Percentiles rank a stretch among this genome's conserved stretches.
Evolutionary conservation across 2,797 vertebrate species (phyloP).

Genomic region (Myotis myotis): DNA sequence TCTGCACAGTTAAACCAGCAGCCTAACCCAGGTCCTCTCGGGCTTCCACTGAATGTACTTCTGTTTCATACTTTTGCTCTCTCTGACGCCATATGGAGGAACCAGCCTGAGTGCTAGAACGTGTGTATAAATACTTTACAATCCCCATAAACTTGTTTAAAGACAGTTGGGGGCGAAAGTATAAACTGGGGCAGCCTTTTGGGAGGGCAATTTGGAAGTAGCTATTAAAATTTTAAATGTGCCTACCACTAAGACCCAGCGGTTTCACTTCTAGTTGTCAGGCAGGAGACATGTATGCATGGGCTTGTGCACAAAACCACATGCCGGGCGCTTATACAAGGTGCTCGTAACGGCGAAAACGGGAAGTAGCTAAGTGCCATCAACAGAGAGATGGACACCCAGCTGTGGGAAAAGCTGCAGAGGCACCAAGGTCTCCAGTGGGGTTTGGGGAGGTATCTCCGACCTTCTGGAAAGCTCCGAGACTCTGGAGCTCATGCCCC

Average conservation of each 20-base stretch:
- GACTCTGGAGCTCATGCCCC: background rate
- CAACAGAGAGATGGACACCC: fast-evolving
- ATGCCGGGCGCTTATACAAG: fast-evolving
- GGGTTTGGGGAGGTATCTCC: background rate
- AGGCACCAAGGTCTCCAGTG: fast-evolving
- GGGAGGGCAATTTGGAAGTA: constrained; percentile 73
- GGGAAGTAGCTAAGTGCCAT: fast-evolving
- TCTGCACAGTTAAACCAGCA: background rate
- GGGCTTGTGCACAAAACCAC: background rate
- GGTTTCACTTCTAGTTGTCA: background rate
- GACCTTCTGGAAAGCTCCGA: background rate
- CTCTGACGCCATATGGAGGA: constrained; percentile 54
- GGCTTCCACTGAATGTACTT: constrained; percentile 55
- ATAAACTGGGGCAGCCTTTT: constrained; percentile 60
- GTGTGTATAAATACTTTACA: constrained; percentile 77
- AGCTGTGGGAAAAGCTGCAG: background rate
- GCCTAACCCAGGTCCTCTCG: background rate
- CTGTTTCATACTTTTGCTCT: constrained; percentile 32
- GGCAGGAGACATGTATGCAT: background rate
- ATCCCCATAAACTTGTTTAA: constrained; percentile 75
- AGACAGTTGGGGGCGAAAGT: constrained; percentile 65
- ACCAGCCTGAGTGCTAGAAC: constrained; percentile 54
- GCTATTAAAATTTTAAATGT: constrained; percentile 72
- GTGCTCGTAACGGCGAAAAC: fast-evolving
- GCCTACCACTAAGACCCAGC: constrained; percentile 57